Conservation (phyloP, 2,888 invertebrate species). For the Alentia gelatinosa region DNA sequence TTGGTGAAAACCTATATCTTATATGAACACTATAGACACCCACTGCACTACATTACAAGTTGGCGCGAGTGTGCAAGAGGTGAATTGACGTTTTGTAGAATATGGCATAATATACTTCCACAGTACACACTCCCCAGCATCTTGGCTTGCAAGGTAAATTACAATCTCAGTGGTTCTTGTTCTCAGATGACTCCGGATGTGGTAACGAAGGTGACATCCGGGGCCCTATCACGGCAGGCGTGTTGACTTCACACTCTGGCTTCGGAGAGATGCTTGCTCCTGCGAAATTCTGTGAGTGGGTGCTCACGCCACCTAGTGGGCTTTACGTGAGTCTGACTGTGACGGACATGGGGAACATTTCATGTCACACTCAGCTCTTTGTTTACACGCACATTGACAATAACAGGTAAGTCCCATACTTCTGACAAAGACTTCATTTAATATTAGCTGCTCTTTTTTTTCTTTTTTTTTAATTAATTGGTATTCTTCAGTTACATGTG, state of each 20-base stretch:
- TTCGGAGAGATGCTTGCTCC: conserved; percentile 31
- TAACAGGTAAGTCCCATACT: neutral
- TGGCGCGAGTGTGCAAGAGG: neutral
- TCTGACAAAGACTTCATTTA: too few species aligned
- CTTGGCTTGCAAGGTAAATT: too few species aligned
- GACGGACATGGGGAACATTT: conserved; percentile 35
- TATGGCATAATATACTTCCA: neutral
- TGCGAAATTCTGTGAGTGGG: conserved; percentile 40
- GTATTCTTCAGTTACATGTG: too few species aligned
- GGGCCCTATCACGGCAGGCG: neutral
- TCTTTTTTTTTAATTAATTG: too few species aligned
- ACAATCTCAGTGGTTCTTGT: too few species aligned
- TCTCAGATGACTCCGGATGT: conserved; percentile 44
- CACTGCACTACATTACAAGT: neutral
- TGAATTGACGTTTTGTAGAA: neutral
- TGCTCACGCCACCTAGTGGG: conserved; percentile 21
- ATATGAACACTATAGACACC: neutral
- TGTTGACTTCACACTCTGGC: conserved; percentile 15
- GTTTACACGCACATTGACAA: conserved; percentile 5
- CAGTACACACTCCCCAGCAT: neutral
- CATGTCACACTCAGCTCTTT: conserved; percentile 36
- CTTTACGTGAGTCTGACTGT: conserved; percentile 16
- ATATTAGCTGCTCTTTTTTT: too few species aligned
- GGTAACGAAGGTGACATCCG: neutral
- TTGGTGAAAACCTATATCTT: neutral